Base-by-base conservation (phyloP, 2,888 invertebrate species). In the Clunio marinus region DNA sequence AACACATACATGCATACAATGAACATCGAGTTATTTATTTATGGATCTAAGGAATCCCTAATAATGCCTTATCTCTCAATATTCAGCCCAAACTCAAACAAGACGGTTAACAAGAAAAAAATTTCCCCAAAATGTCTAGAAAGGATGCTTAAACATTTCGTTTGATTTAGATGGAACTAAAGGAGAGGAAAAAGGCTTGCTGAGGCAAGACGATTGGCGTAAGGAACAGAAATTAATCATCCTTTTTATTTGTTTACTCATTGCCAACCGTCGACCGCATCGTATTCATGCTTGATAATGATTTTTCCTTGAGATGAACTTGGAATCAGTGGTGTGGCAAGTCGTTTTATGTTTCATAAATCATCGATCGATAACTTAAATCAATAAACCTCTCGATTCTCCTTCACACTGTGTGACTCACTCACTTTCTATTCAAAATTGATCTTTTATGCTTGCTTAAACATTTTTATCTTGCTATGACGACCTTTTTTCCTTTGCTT, bases 401-500 rank as follows among this genome's bases (percentile, higher is more conserved):
- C 46, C 25, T 46, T 15, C 46, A 25, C 20, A 17, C 24, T 15
- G 20, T 8, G 57, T 57, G 57, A 57, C n/a, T 27, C 25, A 27
- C 57, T 57, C 25, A 27, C 57, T 57, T 57, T 27, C 22, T 22
- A 7, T 51, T 13, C 5, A 27, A 32, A 66, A 65, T 66, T 63
- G 63, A 46, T 63, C 63, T 66, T 66, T 66, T 55, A 66, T 66
- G 66, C 66, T 66, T 55, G 27, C 55, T 51, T 66, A 15, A 63
- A 25, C 45, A 63, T 41, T 20, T 63, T 41, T 25, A 41, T 2
- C 35, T 37, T 22, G 45, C 35, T 32, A 13, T 8, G 17, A n/a
- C n/a, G 45, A 45, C 15, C 45, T 45, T 22, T 32, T 4, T 7
- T 32, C 5, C 32, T 32, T 55, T 55, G 5, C 51, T 51, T 3